Conservation (phyloP, 2,797 vertebrate species). For the Jordanella pulchra region DNA sequence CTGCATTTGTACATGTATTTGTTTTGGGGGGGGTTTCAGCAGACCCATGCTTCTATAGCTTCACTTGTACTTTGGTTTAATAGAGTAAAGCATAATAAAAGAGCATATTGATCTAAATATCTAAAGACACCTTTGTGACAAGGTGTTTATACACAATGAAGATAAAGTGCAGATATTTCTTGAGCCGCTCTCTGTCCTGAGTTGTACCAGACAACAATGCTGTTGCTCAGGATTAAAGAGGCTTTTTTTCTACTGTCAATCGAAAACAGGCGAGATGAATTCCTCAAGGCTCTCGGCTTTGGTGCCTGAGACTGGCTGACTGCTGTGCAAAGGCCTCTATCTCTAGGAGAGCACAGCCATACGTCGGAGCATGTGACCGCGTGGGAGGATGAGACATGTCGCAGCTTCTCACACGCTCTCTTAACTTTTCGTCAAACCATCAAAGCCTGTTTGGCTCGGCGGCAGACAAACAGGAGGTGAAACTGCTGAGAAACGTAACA, state of each 20-base stretch:
- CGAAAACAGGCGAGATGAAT: slow-evolving; percentile 41
- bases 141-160: slow-evolving; percentile 45
- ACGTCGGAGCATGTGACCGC: slow-evolving; percentile 33
- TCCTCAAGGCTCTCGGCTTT: slow-evolving; percentile 48
- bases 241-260: slow-evolving; percentile 47
- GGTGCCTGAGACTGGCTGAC: slow-evolving; percentile 41
- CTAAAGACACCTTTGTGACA: slow-evolving; percentile 34
- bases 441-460: slow-evolving; percentile 48
- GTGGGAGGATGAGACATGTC: slow-evolving; percentile 61
- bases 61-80: neutral
- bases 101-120: neutral
- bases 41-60: no score
- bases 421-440: slow-evolving; percentile 50
- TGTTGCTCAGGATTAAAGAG: slow-evolving; percentile 44
- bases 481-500: slow-evolving; percentile 65
- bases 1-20: neutral
- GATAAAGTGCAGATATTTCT: slow-evolving; percentile 40
- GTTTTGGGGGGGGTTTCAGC: no score
- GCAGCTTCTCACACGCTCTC: slow-evolving; percentile 26
- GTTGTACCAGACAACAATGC: slow-evolving; percentile 41
- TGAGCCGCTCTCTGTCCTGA: slow-evolving; percentile 34
- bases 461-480: slow-evolving; percentile 63
- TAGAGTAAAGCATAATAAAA: no score
- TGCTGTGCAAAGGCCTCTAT: slow-evolving; percentile 45
- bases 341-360: slow-evolving; percentile 35